Conservation (phyloP, 35 echinoderm and acorn worm species). For the Heliocidaris erythrogramma region DNA sequence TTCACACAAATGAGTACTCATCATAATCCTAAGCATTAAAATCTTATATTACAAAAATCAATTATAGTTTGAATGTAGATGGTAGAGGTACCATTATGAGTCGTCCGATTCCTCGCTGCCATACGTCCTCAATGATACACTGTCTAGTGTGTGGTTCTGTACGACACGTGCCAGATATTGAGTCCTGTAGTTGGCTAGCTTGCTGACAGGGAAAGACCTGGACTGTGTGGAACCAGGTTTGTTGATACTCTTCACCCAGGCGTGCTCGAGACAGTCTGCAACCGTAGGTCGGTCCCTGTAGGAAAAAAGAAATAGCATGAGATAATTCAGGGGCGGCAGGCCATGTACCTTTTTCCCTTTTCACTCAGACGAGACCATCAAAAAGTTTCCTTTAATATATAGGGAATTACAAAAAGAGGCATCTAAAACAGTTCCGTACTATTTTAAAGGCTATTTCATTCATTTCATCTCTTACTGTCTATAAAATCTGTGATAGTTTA, state of each 20-base stretch:
- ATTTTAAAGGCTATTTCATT: too few relatives aligned
- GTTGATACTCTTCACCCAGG: constrained; percentile 48
- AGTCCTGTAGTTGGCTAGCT: constrained; percentile 20
- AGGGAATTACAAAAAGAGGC: too few relatives aligned
- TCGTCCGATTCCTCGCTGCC: constrained; percentile 19
- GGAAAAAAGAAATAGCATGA: background rate
- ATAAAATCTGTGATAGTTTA: too few relatives aligned
- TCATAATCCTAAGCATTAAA: background rate
- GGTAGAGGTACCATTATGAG: constrained; percentile 27
- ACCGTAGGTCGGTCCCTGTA: constrained; percentile 25
- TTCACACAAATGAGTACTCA: constrained; percentile 10
- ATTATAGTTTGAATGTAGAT: background rate
- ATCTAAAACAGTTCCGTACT: too few relatives aligned
- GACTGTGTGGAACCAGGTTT: constrained; percentile 22
- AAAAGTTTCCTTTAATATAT: too few relatives aligned
- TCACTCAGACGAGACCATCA: too few relatives aligned
- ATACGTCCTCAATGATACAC: constrained; percentile 34
- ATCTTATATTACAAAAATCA: constrained; percentile 13
- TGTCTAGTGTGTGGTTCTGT: constrained; percentile 4
- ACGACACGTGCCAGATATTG: background rate
- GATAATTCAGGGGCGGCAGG: too few relatives aligned
- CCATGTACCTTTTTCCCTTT: too few relatives aligned
- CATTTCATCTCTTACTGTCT: too few relatives aligned
- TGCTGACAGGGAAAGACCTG: background rate
- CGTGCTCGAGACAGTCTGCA: constrained; percentile 26